phyloP scores from a whole-genome alignment of 2,797 vertebrate genomes.

The Tapera naevia region DNA sequence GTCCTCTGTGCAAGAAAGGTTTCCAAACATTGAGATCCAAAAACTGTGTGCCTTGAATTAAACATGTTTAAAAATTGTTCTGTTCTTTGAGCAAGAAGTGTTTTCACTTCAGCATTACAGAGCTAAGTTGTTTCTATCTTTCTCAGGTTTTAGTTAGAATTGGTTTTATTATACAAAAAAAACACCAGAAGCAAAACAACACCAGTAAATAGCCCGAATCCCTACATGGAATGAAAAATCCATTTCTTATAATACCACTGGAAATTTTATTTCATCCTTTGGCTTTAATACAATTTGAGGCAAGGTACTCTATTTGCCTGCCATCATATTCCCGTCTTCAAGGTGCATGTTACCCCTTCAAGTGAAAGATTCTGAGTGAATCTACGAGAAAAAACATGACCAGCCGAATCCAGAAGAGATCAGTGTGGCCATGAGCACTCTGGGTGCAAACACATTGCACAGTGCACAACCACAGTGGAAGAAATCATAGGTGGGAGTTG shows the following conservation, averaged over 20 bases:
- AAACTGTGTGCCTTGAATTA: neutral
- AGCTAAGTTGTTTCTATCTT: neutral
- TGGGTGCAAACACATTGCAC: neutral
- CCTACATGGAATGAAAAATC: neutral
- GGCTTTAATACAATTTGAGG: neutral
- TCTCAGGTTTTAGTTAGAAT: neutral
- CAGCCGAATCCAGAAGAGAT: neutral
- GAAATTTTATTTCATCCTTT: neutral
- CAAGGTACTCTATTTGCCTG: neutral
- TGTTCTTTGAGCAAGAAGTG: neutral
- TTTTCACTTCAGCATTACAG: neutral
- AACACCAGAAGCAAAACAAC: neutral
- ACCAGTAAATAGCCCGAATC: neutral
- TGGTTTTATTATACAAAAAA: neutral
- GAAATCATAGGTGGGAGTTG: neutral
- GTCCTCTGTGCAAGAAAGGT: neutral
- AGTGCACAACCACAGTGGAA: neutral
- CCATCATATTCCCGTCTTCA: neutral
- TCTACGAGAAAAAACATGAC: neutral
- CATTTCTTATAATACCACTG: neutral
- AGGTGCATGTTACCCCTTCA: neutral
- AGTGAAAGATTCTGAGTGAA: neutral
- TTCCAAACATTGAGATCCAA: neutral
- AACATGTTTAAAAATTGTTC: neutral
- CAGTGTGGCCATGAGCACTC: accelerated